phyloP scores from a whole-genome alignment of 2,113 vertebrate species.

The Tinamus guttatus region DNA sequence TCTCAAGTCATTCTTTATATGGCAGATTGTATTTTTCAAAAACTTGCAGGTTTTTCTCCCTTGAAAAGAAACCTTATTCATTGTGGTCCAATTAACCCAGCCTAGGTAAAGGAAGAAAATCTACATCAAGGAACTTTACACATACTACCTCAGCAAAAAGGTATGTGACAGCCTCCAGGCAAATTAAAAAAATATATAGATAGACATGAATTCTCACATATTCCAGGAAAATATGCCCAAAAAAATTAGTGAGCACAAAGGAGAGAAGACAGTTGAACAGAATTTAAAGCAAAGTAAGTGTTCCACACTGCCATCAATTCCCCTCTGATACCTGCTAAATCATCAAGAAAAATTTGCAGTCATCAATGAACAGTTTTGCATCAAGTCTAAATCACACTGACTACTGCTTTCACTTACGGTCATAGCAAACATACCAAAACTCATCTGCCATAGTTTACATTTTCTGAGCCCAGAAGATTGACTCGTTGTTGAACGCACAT shows the following conservation, averaged over 20 bases:
- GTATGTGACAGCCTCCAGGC: background rate
- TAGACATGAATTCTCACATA: background rate
- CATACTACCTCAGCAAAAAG: background rate
- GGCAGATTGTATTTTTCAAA: background rate
- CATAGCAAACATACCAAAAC: background rate
- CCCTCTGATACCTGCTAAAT: background rate
- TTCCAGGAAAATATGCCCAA: background rate
- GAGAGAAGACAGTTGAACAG: background rate
- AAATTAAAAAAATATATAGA: background rate
- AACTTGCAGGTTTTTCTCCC: background rate
- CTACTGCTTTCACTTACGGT: background rate
- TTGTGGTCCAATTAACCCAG: background rate
- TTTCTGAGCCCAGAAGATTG: background rate
- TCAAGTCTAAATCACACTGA: background rate
- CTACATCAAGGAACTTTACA: background rate
- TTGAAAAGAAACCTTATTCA: background rate
- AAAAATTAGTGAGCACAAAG: background rate
- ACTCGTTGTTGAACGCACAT: background rate
- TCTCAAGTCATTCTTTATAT: background rate
- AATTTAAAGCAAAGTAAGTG: constrained; percentile 1
- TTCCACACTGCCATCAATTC: background rate
- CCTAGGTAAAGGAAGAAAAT: background rate
- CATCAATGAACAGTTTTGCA: background rate
- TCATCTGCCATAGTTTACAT: rapidly evolving
- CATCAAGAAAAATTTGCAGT: background rate